Evolutionary conservation across 2,113 vertebrate genomes (phyloP).

Genomic region (Rhombomys opimus): DNA sequence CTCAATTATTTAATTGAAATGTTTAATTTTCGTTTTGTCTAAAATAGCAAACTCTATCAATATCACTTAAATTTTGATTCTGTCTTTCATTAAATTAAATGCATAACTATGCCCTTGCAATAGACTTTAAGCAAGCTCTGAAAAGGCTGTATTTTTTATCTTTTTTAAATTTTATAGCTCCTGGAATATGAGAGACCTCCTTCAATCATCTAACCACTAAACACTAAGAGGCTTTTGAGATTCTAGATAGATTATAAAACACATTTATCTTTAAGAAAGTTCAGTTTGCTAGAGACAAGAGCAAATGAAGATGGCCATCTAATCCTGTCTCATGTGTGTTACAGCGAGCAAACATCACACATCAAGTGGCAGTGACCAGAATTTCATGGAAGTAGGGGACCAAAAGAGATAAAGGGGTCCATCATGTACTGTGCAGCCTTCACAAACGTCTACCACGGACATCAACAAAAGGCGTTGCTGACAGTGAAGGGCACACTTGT

Average conservation of each 20-base stretch:
- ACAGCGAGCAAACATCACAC: neutral
- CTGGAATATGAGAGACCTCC: neutral
- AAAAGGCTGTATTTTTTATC: neutral
- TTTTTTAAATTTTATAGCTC: neutral
- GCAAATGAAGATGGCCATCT: neutral
- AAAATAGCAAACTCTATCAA: conserved; percentile 32
- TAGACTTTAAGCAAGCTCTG: neutral
- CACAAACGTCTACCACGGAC: neutral
- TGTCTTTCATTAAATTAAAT: conserved; percentile 34
- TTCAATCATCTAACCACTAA: neutral
- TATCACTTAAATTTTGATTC: neutral
- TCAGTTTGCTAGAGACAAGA: neutral
- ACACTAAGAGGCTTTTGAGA: neutral
- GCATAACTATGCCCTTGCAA: neutral
- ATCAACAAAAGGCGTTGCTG: neutral
- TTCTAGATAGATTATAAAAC: neutral
- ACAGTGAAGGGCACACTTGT: neutral
- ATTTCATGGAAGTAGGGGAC: neutral
- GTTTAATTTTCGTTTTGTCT: neutral
- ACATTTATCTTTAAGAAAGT: neutral
- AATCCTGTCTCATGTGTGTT: neutral
- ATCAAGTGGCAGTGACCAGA: neutral
- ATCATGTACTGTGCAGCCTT: neutral
- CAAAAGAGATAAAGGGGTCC: neutral
- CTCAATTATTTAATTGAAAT: conserved; percentile 12